Evolutionary conservation across 2,797 vertebrate species (phyloP), one percentile per base, ranked within the genome.

Genomic region (Galagoides demidoff): DNA sequence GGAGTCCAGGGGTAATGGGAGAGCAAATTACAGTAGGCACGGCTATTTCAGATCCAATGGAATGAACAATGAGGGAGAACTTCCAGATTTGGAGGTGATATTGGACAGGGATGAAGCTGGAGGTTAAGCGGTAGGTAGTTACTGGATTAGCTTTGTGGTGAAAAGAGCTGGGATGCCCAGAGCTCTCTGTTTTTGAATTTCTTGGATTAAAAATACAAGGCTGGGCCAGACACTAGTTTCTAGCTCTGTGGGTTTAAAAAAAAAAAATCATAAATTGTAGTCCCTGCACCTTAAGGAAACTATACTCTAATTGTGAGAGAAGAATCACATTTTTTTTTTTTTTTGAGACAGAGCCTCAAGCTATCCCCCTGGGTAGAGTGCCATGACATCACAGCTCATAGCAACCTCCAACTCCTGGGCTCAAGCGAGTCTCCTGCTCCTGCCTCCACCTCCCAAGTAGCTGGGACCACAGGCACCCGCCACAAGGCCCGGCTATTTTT

Each of bases 11-110:
- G 61, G n/a, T 52, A 68, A 83, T 7, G 25, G 45, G 74, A 22
- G 37, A 74, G 85, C 34, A 66, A 66, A 43, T 49, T 63, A 61
- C 12, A 79, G 74, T 63, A 68, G 39, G 27, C 64, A 92, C 63
- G 10, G 87, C 84, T 5, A 82, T 82, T 94, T 95, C 39, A 90
- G 64, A 64, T 82, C 12, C 52, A 83, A 59, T 89, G 25, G n/a
- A 31, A 34, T 55, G 88, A 39, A 52, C 12, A 73, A 14, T 11
- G 20, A 23, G 49, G 34, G 25, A 3, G 55, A 9, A 77, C 11
- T 88, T 85, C 37, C 68, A 90, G 64, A 29, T 85, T 74, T 55
- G 85, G 84, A 70, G 66, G 34, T 7, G 29, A 27, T 89, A 70
- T 68, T 94, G 39, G 77, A 43, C 2, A 19, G 59, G 31, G 43